Percentiles rank a stretch among this genome's conserved stretches.
These are phyloP conservation scores for Tenthredo livida DNA, from an alignment of 2,888 invertebrate genomes.

Conservation along the genomic window DNA sequence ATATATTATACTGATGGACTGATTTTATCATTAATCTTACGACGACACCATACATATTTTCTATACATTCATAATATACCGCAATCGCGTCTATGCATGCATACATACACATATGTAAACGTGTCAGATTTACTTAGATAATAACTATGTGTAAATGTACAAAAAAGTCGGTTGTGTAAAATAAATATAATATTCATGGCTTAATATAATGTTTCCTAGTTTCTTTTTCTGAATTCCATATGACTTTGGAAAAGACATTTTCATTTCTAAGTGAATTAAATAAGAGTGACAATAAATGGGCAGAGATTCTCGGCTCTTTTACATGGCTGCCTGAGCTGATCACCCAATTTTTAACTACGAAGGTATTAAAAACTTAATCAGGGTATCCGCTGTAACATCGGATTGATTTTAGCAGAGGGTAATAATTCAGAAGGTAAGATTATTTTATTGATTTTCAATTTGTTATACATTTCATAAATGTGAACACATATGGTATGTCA, in stretches of 20 bases:
- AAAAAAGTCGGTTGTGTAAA: slow-evolving; percentile 39
- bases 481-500: no score
- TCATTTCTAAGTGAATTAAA: not conserved
- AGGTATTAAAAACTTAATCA: not conserved
- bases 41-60: not conserved
- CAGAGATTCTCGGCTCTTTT: not conserved
- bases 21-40: not conserved
- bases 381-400: no score
- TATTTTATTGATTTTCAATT: no score
- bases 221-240: not conserved
- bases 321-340: not conserved
- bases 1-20: not conserved
- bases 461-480: no score
- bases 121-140: not conserved
- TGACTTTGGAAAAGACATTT: not conserved
- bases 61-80: not conserved
- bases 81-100: not conserved
- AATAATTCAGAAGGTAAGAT: no score
- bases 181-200: slow-evolving; percentile 37
- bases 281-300: not conserved
- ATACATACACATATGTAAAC: no score
- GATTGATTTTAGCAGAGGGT: no score
- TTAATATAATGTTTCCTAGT: not conserved
- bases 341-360: not conserved
- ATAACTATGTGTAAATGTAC: slow-evolving; percentile 39